Base-by-base conservation (phyloP, 2,888 invertebrate species). In the Acleris holmiana region DNA sequence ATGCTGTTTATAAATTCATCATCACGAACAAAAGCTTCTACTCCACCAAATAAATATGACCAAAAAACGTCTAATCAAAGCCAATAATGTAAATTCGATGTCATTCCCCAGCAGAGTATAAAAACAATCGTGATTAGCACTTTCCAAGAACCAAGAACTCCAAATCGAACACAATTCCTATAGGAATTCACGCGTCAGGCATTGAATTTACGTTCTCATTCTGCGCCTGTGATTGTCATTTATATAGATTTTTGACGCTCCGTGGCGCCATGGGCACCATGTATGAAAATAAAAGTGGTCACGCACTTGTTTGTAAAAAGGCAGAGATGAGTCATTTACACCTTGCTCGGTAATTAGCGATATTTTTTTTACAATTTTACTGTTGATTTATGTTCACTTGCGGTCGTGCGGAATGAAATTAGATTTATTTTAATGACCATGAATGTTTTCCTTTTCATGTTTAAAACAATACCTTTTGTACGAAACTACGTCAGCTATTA, bases 241-340 rank as follows among this genome's bases (percentile, higher is more conserved):
- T 29, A 3, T 29, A 29, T 10, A 29, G 29, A 29, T 29, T 29
- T 13, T 10, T 29, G 29, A 29, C 29, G 29, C 29, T 29, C 29
- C 29, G 13, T 10, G 29, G 29, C 29, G 10, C 29, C 29, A 29
- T 29, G 10, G 29, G 29, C 29, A 29, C 29, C 4, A 4, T 8
- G 29, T 29, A 10, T 29, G 29, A 3, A 29, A 10, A 10, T 29
- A 29, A 29, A 10, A 29, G 29, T 17, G 18, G 23, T 13, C 50
- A 53, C 60, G 46, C 29, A 35, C 29, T 19, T 10, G 10, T 3
- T 21, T 35, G n/a, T 21, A 53, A 41, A 60, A 58, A 61, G 46
- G 21, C 53, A 29, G 23, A 54, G 35, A 48, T 47, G 46, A 54
- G 46, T 61, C 60, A 54, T 40, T 54, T 47, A 54, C 61, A 54